Base-by-base conservation (phyloP, 2,797 vertebrate genomes). In the Malacoctenus gilli region DNA sequence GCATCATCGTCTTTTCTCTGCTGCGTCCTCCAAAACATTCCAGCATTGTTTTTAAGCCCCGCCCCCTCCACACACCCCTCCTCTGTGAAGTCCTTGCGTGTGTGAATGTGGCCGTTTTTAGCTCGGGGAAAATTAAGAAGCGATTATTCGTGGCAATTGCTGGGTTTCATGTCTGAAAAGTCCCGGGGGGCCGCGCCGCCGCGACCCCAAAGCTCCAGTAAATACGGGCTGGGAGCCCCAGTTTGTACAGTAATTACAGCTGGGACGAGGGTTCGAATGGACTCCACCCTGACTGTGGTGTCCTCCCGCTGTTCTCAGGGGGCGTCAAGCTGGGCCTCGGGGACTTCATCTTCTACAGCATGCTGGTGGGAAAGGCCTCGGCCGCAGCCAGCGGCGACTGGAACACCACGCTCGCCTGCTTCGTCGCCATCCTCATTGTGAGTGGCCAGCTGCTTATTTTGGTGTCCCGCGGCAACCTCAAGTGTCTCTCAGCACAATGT, bases 291-390 rank as follows among this genome's bases (percentile, higher is more conserved):
- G 61, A 84, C 46, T 72, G 77, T 4, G 77, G 54, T 38, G 50
- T 69, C 40, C 56, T 67, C 38, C 54, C 89, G 53, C 50, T 79
- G 41, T 84, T 83, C 75, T 75, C 85, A 99, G 97, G 96, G 77
- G 96, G 96, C 56, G 96, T 99, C 49, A 99, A 99, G 59, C 94
- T 99, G 2, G 97, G 97, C 38, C 89, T 99, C 18, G 96, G 96
- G 80, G 97, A 99, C 82, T 99, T 99, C 89, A 99, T 99, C 89
- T 99, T 99, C 91, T 99, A 99, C 90, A 99, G 97, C 81, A 96
- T 99, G 90, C 87, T 99, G 65, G 96, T 99, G 83, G 97, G 97
- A 54, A 99, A 99, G 88, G 97, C 96, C 36, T 98, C 97, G 13
- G 96, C 96, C 66, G 92, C 95, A 22, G 97, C 95, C 87, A 97